These are phyloP conservation scores for Mesembrinibis cayennensis DNA, from an alignment of 2,113 vertebrate species.

Conservation along the genomic window DNA sequence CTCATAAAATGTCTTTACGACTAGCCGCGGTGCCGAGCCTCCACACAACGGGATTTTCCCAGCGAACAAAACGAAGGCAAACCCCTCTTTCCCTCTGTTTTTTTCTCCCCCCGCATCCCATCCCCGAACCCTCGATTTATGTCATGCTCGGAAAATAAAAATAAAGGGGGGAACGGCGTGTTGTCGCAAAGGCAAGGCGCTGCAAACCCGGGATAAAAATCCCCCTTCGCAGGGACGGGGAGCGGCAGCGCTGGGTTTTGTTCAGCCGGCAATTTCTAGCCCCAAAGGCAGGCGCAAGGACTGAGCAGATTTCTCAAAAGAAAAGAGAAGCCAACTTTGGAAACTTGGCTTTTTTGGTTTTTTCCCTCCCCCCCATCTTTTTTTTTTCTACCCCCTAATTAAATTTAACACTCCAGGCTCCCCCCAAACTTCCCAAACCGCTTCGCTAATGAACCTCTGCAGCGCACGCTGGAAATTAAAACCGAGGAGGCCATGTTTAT, in stretches of 20 bases:
- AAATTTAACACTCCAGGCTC: neutral
- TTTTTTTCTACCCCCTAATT: neutral
- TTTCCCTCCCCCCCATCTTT: neutral
- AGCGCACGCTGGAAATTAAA: neutral
- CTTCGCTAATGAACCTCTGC: neutral
- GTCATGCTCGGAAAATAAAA: neutral
- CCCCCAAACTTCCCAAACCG: neutral
- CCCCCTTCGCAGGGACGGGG: too few species aligned
- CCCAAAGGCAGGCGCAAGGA: neutral
- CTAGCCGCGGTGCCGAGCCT: neutral
- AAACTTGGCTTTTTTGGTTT: neutral
- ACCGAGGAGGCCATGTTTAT: neutral
- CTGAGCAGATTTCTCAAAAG: neutral
- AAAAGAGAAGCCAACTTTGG: neutral
- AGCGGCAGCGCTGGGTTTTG: neutral
- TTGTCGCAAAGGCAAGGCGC: neutral
- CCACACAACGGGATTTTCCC: neutral
- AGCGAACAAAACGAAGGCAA: neutral
- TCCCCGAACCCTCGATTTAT: neutral
- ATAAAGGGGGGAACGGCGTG: rapidly evolving
- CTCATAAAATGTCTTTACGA: constrained; percentile 48
- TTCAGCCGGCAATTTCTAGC: neutral
- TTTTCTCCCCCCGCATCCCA: rapidly evolving
- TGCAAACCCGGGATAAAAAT: neutral
- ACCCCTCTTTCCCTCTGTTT: rapidly evolving